These are phyloP conservation scores for Emys orbicularis DNA, from an alignment of 2,797 vertebrate genomes.

Conservation along the genomic window DNA sequence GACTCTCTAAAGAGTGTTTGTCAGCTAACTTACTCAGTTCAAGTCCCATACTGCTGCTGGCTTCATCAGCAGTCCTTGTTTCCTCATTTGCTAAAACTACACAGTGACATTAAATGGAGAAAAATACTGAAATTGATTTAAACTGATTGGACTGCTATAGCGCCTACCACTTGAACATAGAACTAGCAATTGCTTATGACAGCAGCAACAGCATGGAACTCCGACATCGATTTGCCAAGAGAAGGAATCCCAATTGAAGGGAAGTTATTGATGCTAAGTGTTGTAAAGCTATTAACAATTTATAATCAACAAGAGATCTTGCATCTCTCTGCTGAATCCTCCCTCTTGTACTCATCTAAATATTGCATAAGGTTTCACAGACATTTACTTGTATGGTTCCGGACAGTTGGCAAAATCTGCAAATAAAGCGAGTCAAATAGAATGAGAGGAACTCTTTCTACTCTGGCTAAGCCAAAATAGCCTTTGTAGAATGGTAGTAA, in stretches of 20 bases:
- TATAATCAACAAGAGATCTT: neutral
- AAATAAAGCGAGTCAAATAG: neutral
- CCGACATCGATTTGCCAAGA: neutral
- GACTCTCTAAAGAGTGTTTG: constrained; percentile 15
- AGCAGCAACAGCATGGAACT: neutral
- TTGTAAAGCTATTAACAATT: neutral
- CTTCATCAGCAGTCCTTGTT: constrained; percentile 36
- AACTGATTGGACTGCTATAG: constrained; percentile 15
- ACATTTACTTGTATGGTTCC: neutral
- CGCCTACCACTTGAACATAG: neutral
- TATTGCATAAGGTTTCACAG: constrained; percentile 9
- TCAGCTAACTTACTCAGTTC: constrained; percentile 33
- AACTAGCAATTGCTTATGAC: neutral
- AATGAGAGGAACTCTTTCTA: neutral
- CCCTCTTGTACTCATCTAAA: constrained; percentile 11
- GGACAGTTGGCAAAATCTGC: constrained; percentile 5
- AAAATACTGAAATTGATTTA: neutral
- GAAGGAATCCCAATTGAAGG: neutral
- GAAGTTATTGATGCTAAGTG: constrained; percentile 4
- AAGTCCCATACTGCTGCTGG: constrained; percentile 1
- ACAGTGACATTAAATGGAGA: constrained; percentile 23
- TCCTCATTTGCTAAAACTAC: constrained; percentile 17
- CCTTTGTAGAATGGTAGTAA: neutral
- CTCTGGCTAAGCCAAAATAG: neutral
- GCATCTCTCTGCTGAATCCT: neutral